These are phyloP conservation scores for Lutjanus erythropterus DNA, from an alignment of 2,113 vertebrate genomes.

Conservation along the genomic window DNA sequence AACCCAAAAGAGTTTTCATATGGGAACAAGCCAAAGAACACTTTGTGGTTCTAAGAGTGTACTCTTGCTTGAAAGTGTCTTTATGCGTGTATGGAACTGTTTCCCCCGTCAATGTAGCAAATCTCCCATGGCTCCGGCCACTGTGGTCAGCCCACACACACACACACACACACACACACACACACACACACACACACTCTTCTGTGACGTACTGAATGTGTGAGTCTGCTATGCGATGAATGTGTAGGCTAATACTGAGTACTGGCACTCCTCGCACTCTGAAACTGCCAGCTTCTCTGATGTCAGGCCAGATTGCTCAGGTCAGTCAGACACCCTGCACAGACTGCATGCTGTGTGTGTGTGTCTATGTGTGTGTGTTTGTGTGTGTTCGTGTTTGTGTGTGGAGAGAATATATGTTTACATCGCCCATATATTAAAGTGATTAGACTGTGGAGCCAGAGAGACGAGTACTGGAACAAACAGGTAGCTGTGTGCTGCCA, in stretches of 20 bases:
- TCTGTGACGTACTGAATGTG: constrained; percentile 14
- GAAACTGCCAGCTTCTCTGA: constrained; percentile 61
- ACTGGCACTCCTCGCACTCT: constrained; percentile 62
- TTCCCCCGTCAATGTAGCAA: constrained; percentile 23
- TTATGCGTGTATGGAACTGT: constrained; percentile 36
- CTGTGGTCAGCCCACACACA: constrained; percentile 39
- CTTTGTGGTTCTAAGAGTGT: no score
- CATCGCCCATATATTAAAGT: constrained; percentile 73
- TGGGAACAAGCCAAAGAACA: no score
- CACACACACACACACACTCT: constrained; percentile 12
- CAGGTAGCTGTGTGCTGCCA: constrained; percentile 75
- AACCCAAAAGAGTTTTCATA: no score
- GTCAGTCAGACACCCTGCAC: constrained; percentile 49
- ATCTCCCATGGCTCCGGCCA: constrained; percentile 44
- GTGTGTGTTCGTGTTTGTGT: constrained; percentile 37
- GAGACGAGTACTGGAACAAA: constrained; percentile 76
- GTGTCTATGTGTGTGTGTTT: constrained; percentile 17
- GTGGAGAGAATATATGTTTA: constrained; percentile 60
- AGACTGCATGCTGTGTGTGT: constrained; percentile 37
- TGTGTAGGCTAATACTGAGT: constrained; percentile 51
- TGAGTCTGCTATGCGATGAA: constrained; percentile 49
- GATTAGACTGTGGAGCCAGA: constrained; percentile 74
- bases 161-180: neutral
- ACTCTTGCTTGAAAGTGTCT: constrained; percentile 50
- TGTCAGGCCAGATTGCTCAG: constrained; percentile 66